Base-by-base conservation (phyloP, 2,888 invertebrate species). In the Ceraclea dissimilis region DNA sequence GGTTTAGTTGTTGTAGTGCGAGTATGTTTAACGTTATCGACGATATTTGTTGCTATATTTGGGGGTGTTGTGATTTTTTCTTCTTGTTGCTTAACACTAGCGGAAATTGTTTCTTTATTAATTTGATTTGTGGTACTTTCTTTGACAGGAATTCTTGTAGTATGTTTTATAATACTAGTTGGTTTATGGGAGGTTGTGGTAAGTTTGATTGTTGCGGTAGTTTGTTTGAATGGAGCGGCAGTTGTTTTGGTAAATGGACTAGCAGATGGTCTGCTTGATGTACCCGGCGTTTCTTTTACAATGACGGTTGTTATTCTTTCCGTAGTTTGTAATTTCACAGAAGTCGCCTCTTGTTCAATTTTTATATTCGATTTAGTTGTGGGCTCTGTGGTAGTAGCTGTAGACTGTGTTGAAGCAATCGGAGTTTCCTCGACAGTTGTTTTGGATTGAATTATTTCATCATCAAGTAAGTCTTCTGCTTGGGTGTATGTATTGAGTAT, bases 191-290 rank as follows among this genome's bases (percentile, higher is more conserved):
- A 26, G 10, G 26, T 10, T 26, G 26, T 26, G 4, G 26, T 26
- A 2, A 8, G 8, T 16, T 39, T 39, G 4, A 16, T 13, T 39
- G 39, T 5, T n/a, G 39, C 5, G 16, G 39, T 39, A 8, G 39
- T 39, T n/a, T 39, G 39, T 39, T 2, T 39, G 16, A 8, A 39
- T 39, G 39, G 39, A 13, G 13, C 16, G 2, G 39, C 5, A n/a
- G 39, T 49, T 8, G 57, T 57, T 33, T 26, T 58, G 8, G 61
- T 60, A 33, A 62, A 60, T 26, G 64, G 63, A 21, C 65, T 65
- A 65, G 5, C 66, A 66, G 2, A 63, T 62, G 52, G 22, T 49
- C 44, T 56, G n/a, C n/a, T 44, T 17, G 65, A 61, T 13, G 64
- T 62, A 6, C 67, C 64, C 0, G 60, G 58, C 17, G 47, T 52